These are phyloP conservation scores for Cephalophus harveyi DNA, from an alignment of 2,113 vertebrate genomes.

Conservation along the genomic window DNA sequence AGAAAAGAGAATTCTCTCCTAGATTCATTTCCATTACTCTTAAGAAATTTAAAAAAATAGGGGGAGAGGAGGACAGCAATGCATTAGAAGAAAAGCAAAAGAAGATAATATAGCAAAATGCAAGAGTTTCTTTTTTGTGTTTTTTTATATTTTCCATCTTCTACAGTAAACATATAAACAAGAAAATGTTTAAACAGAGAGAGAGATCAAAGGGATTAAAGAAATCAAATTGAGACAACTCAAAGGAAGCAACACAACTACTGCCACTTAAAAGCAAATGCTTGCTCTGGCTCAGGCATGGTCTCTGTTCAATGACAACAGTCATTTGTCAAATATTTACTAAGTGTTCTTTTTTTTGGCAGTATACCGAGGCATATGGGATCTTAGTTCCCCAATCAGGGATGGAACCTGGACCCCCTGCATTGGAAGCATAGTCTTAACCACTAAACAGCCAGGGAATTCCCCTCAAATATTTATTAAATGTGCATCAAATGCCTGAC, in stretches of 20 bases:
- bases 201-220: neutral
- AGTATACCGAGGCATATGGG: neutral
- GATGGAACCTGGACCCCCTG: neutral
- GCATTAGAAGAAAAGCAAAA: neutral
- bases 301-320: neutral
- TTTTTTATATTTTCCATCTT: slow-evolving; percentile 1
- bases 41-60: neutral
- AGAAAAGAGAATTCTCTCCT: neutral
- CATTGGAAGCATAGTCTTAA: neutral
- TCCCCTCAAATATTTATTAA: neutral
- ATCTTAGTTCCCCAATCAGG: neutral
- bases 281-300: neutral
- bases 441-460: neutral
- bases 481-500: no score
- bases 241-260: neutral
- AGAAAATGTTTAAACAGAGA: neutral
- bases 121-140: neutral
- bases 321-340: neutral
- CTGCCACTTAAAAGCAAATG: neutral
- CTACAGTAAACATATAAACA: neutral
- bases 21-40: neutral
- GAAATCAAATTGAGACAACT: neutral
- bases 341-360: neutral
- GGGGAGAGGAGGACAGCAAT: neutral
- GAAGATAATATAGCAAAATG: neutral